Base-by-base conservation (phyloP, 1,140 invertebrate genomes). In the Propsilocerus akamusi region DNA sequence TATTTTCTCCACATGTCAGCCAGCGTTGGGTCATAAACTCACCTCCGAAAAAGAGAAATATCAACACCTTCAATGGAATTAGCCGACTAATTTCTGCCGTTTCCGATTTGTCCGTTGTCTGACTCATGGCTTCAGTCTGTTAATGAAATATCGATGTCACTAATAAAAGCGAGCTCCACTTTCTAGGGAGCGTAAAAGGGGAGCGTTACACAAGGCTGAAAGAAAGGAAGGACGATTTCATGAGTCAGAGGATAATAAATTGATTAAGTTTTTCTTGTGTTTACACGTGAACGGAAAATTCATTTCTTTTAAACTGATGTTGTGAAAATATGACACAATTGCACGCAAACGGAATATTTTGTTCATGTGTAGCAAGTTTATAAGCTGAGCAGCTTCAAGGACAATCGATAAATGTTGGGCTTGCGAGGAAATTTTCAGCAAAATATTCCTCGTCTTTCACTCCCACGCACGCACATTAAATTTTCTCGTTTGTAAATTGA, bases 361-460 rank as follows among this genome's bases (percentile, higher is more conserved):
- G 28, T n/a, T 30, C 11, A n/a, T 30, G 28, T 30, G 10, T 30
- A 30, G 3, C 10, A 6, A 30, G 28, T 3, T 8, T 3, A n/a
- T 30, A n/a, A 30, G 28, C 10, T 11, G 6, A 6, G 10, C 10
- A 41, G 22, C 22, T 7, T 41, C 34, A 41, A 41, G 34, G 34
- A 41, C 34, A 41, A 41, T 41, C 34, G 34, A 41, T 41, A 41
- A 41, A 41, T 20, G 17, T 17, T 41, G 34, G 34, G 34, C 10
- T 1, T 20, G 34, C 22, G 17, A 41, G n/a, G n/a, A n/a, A n/a
- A n/a, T n/a, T n/a, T n/a, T n/a, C n/a, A n/a, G n/a, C n/a, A n/a
- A n/a, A n/a, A n/a, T n/a, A n/a, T n/a, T n/a, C n/a, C n/a, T n/a
- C n/a, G n/a, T n/a, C n/a, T n/a, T n/a, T n/a, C n/a, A n/a, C n/a